A percentile compares a stretch with the other conserved stretches of the same genome.
These are phyloP conservation scores for Liopterus haemorrhoidalis DNA, from an alignment of 2,888 invertebrate genomes.

Conservation along the genomic window DNA sequence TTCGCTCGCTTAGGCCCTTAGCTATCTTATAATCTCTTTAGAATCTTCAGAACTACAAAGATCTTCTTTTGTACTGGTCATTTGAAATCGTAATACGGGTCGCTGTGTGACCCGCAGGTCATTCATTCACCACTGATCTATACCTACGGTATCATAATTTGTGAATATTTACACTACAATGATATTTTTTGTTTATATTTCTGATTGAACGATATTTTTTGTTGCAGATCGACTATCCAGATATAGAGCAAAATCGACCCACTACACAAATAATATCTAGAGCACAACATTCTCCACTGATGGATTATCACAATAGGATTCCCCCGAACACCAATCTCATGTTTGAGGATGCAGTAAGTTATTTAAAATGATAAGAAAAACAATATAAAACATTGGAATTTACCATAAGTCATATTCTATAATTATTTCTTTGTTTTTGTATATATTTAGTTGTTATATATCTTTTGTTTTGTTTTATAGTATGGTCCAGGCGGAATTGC, in stretches of 20 bases:
- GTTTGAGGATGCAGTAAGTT: conserved; percentile 43
- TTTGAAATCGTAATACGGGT: too few species aligned
- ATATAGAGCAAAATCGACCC: conserved; percentile 44
- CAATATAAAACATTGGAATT: too few species aligned
- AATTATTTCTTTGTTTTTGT: not conserved
- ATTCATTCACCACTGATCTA: conserved; percentile 14
- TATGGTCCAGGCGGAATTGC: conserved; percentile 1
- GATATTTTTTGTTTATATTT: too few species aligned
- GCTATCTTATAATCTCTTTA: too few species aligned
- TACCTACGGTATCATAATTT: conserved; percentile 14
- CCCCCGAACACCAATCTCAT: conserved; percentile 42
- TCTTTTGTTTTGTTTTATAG: not conserved
- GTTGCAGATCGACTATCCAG: conserved; percentile 68
- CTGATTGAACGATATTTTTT: too few species aligned
- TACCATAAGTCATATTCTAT: not conserved
- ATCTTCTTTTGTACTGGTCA: too few species aligned
- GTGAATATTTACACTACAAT: conserved; percentile 2
- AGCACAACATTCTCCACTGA: conserved; percentile 38
- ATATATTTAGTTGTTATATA: not conserved
- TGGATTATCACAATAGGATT: conserved; percentile 44
- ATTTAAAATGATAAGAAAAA: not conserved
- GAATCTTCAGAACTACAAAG: too few species aligned
- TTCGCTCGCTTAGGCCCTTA: too few species aligned
- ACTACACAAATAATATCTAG: conserved; percentile 7
- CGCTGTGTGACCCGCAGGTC: too few species aligned